A percentile compares a stretch with the other conserved stretches of the same genome.
These are phyloP conservation scores for Cyanoliseus patagonus DNA, from an alignment of 2,113 vertebrate species.

Conservation along the genomic window DNA sequence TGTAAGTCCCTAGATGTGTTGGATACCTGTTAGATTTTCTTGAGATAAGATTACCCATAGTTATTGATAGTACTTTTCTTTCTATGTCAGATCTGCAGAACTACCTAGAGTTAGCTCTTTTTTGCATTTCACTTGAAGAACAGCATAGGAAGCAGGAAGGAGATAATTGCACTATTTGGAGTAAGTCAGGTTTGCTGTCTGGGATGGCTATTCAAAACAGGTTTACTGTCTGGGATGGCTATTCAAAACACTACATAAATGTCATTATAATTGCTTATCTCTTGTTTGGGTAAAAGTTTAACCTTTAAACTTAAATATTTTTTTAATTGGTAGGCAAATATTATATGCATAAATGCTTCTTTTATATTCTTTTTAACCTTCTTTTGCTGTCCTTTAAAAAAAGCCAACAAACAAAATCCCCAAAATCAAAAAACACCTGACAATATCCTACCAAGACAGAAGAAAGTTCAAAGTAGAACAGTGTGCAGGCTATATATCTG, in stretches of 20 bases:
- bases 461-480: background rate
- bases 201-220: slow-evolving; percentile 39
- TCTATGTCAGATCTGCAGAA: slow-evolving; percentile 44
- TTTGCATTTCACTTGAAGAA: slow-evolving; percentile 54
- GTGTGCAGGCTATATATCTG: background rate
- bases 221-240: slow-evolving; percentile 48
- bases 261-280: slow-evolving; percentile 46
- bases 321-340: background rate
- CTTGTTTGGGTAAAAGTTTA: slow-evolving; percentile 46
- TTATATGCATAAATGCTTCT: background rate
- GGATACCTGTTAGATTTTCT: slow-evolving; percentile 46
- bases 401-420: background rate
- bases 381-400: background rate
- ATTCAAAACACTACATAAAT: slow-evolving; percentile 52
- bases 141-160: slow-evolving; percentile 42
- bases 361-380: slow-evolving; percentile 27
- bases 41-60: slow-evolving; percentile 54
- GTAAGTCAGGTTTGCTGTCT: slow-evolving; percentile 58
- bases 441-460: background rate
- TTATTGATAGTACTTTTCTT: slow-evolving; percentile 37
- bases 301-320: slow-evolving; percentile 14
- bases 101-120: slow-evolving; percentile 8
- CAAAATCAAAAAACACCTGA: background rate
- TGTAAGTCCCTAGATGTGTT: slow-evolving; percentile 59
- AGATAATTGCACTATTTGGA: slow-evolving; percentile 57